Conservation (phyloP, 1,140 invertebrate species). For the Coboldia fuscipes region DNA sequence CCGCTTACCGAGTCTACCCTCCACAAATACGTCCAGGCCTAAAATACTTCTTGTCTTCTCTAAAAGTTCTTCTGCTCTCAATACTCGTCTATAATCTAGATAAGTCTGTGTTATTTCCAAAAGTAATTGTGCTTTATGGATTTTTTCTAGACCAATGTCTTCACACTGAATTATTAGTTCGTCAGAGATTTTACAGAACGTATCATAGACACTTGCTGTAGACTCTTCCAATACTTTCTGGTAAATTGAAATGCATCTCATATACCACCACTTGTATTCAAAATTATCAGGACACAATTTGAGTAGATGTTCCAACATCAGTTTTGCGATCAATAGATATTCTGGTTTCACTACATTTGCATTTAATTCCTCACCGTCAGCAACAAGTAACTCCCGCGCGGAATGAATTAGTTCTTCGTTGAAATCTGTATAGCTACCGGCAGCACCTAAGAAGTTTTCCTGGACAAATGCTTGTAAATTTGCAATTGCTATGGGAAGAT, state of each 20-base stretch:
- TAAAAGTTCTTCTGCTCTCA: slow-evolving; percentile 41
- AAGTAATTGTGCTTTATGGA: slow-evolving; percentile 38
- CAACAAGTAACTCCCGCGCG: slow-evolving; percentile 18
- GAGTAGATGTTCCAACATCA: slow-evolving; percentile 32
- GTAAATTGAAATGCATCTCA: slow-evolving; percentile 46
- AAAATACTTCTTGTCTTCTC: slow-evolving; percentile 32
- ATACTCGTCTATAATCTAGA: slow-evolving; percentile 47
- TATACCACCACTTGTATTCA: slow-evolving; percentile 41
- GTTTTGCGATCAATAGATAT: slow-evolving; percentile 39
- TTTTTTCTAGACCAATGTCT: slow-evolving; percentile 16
- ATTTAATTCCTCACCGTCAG: slow-evolving; percentile 38
- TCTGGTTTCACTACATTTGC: slow-evolving; percentile 37
- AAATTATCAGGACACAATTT: slow-evolving; percentile 17
- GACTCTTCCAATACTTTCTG: slow-evolving; percentile 51
- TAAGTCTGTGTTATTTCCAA: slow-evolving; percentile 56
- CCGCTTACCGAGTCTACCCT: slow-evolving; percentile 64
- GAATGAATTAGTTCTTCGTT: slow-evolving; percentile 18
- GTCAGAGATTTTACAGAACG: slow-evolving; percentile 32
- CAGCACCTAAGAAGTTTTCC: slow-evolving; percentile 50
- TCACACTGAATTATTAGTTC: slow-evolving; percentile 23
- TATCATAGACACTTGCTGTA: slow-evolving; percentile 35
- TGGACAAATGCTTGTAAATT: slow-evolving; percentile 52
- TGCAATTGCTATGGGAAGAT: slow-evolving; percentile 21
- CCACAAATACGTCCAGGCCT: slow-evolving; percentile 26
- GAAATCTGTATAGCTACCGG: slow-evolving; percentile 11